Conservation (phyloP, 2,888 invertebrate genomes). For the Ornithoptera priamus region DNA sequence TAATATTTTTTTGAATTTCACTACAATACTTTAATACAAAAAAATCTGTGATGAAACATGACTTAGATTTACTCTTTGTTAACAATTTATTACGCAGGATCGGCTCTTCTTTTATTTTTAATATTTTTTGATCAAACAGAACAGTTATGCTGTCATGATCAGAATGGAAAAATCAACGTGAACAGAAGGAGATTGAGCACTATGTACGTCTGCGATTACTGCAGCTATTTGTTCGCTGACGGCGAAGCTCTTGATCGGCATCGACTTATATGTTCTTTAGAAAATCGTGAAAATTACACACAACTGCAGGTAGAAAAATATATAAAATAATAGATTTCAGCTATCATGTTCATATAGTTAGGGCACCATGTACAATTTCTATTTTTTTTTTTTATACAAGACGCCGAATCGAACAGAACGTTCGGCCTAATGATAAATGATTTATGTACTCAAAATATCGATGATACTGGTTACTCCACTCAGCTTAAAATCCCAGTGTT, state of each 20-base stretch:
- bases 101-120: too few species aligned
- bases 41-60: too few species aligned
- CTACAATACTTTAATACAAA: too few species aligned
- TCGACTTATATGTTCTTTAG: conserved; percentile 47
- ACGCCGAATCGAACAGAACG: too few species aligned
- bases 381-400: not conserved
- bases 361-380: not conserved
- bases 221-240: conserved; percentile 66
- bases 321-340: not conserved
- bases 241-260: conserved; percentile 65
- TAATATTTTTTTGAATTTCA: too few species aligned
- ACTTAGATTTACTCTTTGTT: too few species aligned
- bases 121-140: conserved; percentile 42
- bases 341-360: not conserved
- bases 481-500: too few species aligned
- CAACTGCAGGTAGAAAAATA: conserved; percentile 25
- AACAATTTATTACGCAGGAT: too few species aligned
- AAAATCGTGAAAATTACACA: conserved; percentile 10
- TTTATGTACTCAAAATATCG: too few species aligned
- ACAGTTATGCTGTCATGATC: conserved; percentile 61
- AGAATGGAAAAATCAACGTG: conserved; percentile 54
- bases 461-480: too few species aligned
- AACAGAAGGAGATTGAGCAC: conserved; percentile 54
- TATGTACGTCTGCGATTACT: conserved; percentile 70
- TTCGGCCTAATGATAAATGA: too few species aligned